Conservation (phyloP, 2,113 vertebrate genomes). For the Macrotus californicus region DNA sequence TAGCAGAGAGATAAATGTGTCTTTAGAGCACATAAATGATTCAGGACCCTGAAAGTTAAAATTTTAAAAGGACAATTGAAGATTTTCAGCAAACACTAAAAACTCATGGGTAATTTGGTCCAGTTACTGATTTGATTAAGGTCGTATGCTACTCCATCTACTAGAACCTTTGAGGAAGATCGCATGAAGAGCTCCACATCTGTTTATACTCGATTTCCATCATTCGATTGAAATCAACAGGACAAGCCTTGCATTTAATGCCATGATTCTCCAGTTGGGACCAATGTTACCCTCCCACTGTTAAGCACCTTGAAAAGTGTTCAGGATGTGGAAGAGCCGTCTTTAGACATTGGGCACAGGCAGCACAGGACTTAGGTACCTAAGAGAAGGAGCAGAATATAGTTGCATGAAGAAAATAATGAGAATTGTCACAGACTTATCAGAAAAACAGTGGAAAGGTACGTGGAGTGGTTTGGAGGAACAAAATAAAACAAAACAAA, state of each 20-base stretch:
- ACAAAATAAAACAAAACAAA: not conserved
- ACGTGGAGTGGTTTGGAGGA: not conserved
- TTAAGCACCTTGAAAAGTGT: not conserved
- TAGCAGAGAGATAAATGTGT: too few relatives aligned
- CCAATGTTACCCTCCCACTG: not conserved
- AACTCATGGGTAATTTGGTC: not conserved
- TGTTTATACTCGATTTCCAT: not conserved
- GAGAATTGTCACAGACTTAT: not conserved
- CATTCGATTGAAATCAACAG: not conserved
- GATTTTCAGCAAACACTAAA: not conserved
- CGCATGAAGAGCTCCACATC: not conserved
- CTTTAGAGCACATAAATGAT: not conserved
- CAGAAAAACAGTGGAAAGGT: not conserved
- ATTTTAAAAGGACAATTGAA: not conserved
- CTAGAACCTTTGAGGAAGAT: not conserved
- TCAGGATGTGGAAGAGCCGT: not conserved
- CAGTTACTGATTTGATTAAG: not conserved
- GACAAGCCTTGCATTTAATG: not conserved
- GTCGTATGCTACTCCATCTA: not conserved
- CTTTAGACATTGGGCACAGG: not conserved
- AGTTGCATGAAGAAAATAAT: not conserved
- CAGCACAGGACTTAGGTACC: not conserved
- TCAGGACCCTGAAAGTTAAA: not conserved
- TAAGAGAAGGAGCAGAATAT: not conserved
- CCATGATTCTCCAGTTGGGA: not conserved